Conservation (phyloP, 2,113 vertebrate species). For the Piprites chloris region DNA sequence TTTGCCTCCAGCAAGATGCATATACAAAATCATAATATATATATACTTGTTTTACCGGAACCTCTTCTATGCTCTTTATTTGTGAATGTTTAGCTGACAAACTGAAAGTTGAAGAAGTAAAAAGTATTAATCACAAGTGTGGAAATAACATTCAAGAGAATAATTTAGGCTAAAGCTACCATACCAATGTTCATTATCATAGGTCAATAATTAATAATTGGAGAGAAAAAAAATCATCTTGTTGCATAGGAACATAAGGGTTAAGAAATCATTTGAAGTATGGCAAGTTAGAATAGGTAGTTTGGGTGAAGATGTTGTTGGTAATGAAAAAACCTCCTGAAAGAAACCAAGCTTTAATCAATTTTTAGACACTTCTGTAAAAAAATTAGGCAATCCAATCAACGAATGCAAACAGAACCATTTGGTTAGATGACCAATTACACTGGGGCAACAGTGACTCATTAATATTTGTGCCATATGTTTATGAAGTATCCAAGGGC, state of each 20-base stretch:
- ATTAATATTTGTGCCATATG: constrained; percentile 64
- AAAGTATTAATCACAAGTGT: background rate
- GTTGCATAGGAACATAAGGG: background rate
- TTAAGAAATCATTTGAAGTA: constrained; percentile 27
- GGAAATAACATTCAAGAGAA: background rate
- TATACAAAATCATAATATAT: background rate
- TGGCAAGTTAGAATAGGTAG: background rate
- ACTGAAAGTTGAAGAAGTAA: background rate
- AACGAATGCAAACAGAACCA: constrained; percentile 56
- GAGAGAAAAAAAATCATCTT: background rate
- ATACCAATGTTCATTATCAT: background rate
- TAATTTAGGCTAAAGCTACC: background rate
- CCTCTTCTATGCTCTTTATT: background rate
- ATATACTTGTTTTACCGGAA: background rate
- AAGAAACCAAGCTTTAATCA: constrained; percentile 37
- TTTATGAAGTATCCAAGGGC: constrained; percentile 56
- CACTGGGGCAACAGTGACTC: constrained; percentile 16
- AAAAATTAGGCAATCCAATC: constrained; percentile 66
- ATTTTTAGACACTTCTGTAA: constrained; percentile 60
- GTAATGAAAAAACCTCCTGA: constrained; percentile 34
- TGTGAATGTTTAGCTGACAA: background rate
- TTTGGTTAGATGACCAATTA: constrained; percentile 68
- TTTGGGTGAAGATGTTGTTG: constrained; percentile 1
- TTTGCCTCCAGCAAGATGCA: constrained; percentile 27
- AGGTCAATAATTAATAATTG: background rate